A percentile compares a stretch with the other conserved stretches of the same genome.
phyloP scores from a whole-genome alignment of 2,888 invertebrate genomes.

The Anticlea derivata region DNA sequence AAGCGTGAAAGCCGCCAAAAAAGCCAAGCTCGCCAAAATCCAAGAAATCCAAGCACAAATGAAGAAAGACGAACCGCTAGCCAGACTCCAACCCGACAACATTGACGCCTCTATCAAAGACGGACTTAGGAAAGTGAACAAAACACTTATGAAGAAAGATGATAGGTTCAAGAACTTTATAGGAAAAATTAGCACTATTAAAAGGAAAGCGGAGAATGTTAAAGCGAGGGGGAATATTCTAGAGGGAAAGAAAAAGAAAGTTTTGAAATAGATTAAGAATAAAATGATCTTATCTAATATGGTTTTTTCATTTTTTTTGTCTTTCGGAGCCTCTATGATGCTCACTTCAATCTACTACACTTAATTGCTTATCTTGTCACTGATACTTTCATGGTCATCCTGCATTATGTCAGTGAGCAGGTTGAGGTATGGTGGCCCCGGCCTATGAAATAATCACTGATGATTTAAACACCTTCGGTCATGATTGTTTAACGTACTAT shows the following conservation, averaged over 20 bases:
- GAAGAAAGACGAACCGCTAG: slow-evolving; percentile 45
- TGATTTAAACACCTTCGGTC: no score
- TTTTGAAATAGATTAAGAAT: slow-evolving; percentile 6
- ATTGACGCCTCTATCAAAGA: slow-evolving; percentile 66
- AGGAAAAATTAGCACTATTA: slow-evolving; percentile 73
- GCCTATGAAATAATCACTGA: no score
- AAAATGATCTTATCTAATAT: neutral
- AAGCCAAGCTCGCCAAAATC: slow-evolving; percentile 69
- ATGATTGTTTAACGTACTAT: no score
- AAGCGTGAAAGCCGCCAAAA: slow-evolving; percentile 72
- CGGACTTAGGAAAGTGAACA: slow-evolving; percentile 69
- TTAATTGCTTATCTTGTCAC: no score
- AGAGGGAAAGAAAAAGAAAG: slow-evolving; percentile 13
- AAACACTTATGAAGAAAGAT: slow-evolving; percentile 74
- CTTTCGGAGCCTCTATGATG: neutral
- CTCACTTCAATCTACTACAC: no score
- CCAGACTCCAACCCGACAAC: slow-evolving; percentile 47
- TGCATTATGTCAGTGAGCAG: no score
- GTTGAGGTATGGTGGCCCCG: no score
- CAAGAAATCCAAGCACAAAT: slow-evolving; percentile 63
- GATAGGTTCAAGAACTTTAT: slow-evolving; percentile 75
- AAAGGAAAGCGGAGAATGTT: slow-evolving; percentile 67
- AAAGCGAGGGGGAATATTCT: slow-evolving; percentile 35
- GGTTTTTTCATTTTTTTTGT: neutral
- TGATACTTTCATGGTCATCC: no score